Percentiles rank a stretch among this genome's conserved stretches.
phyloP scores from a whole-genome alignment of 2,888 invertebrate species.

The Lasius platythorax region DNA sequence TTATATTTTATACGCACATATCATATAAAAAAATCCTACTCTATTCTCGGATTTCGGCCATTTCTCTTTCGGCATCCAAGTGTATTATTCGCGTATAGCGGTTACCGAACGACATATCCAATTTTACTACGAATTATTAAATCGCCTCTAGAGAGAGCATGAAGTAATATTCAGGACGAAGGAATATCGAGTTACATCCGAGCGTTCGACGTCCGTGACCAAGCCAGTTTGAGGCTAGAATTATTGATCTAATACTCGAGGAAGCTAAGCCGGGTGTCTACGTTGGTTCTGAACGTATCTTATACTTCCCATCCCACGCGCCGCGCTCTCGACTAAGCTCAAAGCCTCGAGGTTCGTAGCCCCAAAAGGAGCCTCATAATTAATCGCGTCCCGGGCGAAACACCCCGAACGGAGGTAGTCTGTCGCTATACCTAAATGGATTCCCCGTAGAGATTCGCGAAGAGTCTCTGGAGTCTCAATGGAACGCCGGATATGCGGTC shows the following conservation, averaged over 20 bases:
- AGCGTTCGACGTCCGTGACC: conserved; percentile 72
- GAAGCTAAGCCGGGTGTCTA: conserved; percentile 83
- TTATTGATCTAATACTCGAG: conserved; percentile 86
- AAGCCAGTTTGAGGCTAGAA: conserved; percentile 78
- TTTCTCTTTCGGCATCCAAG: background rate
- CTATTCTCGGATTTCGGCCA: background rate
- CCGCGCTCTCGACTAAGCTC: conserved; percentile 78
- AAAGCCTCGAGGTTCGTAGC: conserved; percentile 79
- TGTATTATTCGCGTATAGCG: background rate
- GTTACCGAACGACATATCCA: conserved; percentile 53
- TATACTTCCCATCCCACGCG: conserved; percentile 80
- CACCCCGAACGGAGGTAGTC: conserved; percentile 74
- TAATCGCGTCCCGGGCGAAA: conserved; percentile 83
- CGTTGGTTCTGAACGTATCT: conserved; percentile 82
- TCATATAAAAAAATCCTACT: background rate
- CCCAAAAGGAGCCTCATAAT: conserved; percentile 83
- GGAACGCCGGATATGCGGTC: conserved; percentile 1
- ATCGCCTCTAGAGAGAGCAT: conserved; percentile 55
- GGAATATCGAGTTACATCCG: conserved; percentile 80
- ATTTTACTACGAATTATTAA: conserved; percentile 62
- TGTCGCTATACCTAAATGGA: conserved; percentile 74
- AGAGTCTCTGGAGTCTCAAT: conserved; percentile 21
- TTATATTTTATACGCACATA: background rate
- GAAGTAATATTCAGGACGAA: conserved; percentile 75
- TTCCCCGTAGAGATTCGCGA: conserved; percentile 64